Evolutionary conservation across 2,797 vertebrate genomes (phyloP).

Genomic region (Cetoscarus ocellatus): DNA sequence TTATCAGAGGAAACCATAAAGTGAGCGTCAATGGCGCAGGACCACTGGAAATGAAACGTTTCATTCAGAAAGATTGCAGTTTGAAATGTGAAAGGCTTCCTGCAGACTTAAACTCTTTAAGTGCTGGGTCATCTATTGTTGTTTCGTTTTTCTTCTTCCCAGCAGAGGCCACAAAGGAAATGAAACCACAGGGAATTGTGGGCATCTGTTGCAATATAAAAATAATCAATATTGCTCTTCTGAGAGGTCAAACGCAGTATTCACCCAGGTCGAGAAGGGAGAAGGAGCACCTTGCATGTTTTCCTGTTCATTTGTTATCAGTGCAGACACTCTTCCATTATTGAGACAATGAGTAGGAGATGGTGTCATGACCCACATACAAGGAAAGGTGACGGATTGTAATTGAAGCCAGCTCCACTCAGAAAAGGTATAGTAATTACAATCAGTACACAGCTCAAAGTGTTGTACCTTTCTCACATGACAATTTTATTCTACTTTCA

Average conservation of each 20-base stretch:
- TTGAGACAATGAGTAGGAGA: constrained; percentile 64
- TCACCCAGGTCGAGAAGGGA: constrained; percentile 40
- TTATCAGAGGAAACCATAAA: constrained; percentile 40
- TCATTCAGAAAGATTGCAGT: constrained; percentile 41
- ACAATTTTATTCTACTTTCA: background rate
- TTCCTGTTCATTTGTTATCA: constrained; percentile 53
- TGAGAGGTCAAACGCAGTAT: constrained; percentile 53
- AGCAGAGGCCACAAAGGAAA: constrained; percentile 6
- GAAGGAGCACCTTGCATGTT: constrained; percentile 37
- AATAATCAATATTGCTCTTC: constrained; percentile 63
- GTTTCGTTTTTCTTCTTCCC: background rate
- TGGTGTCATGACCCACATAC: constrained; percentile 51
- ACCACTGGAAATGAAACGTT: constrained; percentile 33
- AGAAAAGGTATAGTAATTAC: constrained; percentile 71
- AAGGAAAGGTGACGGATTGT: constrained; percentile 53
- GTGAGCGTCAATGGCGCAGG: constrained; percentile 20
- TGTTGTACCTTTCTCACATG: constrained; percentile 4
- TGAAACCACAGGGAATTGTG: constrained; percentile 34
- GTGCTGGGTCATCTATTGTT: constrained; percentile 18
- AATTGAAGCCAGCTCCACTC: constrained; percentile 62
- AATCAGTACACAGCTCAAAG: constrained; percentile 50
- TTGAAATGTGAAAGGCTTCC: constrained; percentile 16
- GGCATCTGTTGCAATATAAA: constrained; percentile 36
- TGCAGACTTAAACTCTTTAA: constrained; percentile 9
- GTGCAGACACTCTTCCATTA: constrained; percentile 34